Evolutionary conservation across 2,797 vertebrate species (phyloP).

Genomic region (Sphaeramia orbicularis): DNA sequence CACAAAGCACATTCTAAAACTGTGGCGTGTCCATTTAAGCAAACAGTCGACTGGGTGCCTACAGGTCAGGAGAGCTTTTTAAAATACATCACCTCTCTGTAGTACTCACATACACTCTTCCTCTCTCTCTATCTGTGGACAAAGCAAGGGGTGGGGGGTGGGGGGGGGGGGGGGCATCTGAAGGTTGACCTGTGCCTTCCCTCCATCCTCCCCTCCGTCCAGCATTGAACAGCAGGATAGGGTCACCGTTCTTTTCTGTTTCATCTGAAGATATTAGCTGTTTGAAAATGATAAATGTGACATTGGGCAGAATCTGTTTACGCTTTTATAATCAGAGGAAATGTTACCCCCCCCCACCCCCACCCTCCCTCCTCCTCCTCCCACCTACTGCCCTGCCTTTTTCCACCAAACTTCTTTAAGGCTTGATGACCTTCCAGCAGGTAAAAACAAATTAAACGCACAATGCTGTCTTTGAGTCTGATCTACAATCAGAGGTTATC

Average conservation of each 20-base stretch:
- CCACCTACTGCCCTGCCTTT: not conserved
- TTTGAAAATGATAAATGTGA: slow-evolving; percentile 81
- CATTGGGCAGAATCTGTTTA: slow-evolving; percentile 70
- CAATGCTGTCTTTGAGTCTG: slow-evolving; percentile 64
- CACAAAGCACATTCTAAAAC: slow-evolving; percentile 85
- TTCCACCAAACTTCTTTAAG: slow-evolving; percentile 46
- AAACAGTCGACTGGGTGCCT: slow-evolving; percentile 68
- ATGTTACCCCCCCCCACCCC: slow-evolving; percentile 24
- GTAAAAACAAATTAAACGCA: slow-evolving; percentile 77
- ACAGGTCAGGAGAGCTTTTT: slow-evolving; percentile 84
- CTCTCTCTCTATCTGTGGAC: slow-evolving; percentile 52
- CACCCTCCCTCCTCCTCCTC: slow-evolving; percentile 26
- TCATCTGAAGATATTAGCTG: slow-evolving; percentile 67
- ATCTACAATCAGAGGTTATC: slow-evolving; percentile 69
- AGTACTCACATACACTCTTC: slow-evolving; percentile 38
- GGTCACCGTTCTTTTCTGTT: slow-evolving; percentile 60
- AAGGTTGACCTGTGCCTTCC: slow-evolving; percentile 78
- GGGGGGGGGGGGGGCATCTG: slow-evolving; percentile 54
- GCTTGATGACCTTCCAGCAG: slow-evolving; percentile 75
- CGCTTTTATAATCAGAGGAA: slow-evolving; percentile 63
- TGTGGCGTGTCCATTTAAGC: slow-evolving; percentile 79
- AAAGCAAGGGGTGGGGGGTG: slow-evolving; percentile 4
- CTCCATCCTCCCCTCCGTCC: slow-evolving; percentile 39
- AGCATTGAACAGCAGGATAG: slow-evolving; percentile 23
- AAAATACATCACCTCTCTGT: slow-evolving; percentile 81